Evolutionary conservation across 2,888 invertebrate genomes (phyloP).

Genomic region (Euzetes globulus): DNA sequence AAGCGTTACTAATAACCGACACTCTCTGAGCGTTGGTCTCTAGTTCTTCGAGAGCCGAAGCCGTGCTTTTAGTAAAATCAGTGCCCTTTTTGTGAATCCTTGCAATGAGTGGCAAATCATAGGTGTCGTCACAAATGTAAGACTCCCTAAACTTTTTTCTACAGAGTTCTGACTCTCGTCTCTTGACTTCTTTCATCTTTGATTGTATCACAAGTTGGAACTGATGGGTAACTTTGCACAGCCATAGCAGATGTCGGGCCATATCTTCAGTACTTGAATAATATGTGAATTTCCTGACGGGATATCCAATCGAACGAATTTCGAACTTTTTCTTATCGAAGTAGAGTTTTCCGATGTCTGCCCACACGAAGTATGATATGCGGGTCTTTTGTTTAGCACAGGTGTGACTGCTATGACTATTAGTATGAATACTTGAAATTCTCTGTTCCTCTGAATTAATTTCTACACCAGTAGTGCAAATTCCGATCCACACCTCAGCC

Average conservation of each 20-base stretch:
- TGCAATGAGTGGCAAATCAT: neutral
- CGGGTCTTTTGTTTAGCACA: constrained; percentile 43
- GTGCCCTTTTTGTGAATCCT: neutral
- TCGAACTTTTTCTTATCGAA: constrained; percentile 97
- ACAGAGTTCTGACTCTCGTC: constrained; percentile 64
- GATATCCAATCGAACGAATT: constrained; percentile 73
- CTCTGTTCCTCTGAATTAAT: constrained; percentile 58
- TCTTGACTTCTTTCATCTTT: constrained; percentile 69
- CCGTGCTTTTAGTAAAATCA: neutral
- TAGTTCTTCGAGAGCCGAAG: neutral
- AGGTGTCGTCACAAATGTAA: constrained; percentile 2
- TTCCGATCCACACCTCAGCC: constrained; percentile 67
- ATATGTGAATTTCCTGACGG: constrained; percentile 61
- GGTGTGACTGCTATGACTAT: neutral
- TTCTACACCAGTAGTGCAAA: constrained; percentile 84
- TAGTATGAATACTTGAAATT: constrained; percentile 42
- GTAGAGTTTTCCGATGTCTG: constrained; percentile 85
- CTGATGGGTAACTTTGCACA: constrained; percentile 85
- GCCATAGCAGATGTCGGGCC: constrained; percentile 75
- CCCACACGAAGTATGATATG: constrained; percentile 82
- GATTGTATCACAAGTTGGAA: constrained; percentile 83
- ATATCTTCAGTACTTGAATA: constrained; percentile 89
- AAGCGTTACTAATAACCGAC: constrained; percentile 83
- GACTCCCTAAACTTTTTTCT: constrained; percentile 31
- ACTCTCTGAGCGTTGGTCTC: constrained; percentile 65